Percentiles rank a stretch among this genome's conserved stretches.
These are phyloP conservation scores for Lacerta agilis DNA, from an alignment of 2,797 vertebrate genomes.

Conservation along the genomic window DNA sequence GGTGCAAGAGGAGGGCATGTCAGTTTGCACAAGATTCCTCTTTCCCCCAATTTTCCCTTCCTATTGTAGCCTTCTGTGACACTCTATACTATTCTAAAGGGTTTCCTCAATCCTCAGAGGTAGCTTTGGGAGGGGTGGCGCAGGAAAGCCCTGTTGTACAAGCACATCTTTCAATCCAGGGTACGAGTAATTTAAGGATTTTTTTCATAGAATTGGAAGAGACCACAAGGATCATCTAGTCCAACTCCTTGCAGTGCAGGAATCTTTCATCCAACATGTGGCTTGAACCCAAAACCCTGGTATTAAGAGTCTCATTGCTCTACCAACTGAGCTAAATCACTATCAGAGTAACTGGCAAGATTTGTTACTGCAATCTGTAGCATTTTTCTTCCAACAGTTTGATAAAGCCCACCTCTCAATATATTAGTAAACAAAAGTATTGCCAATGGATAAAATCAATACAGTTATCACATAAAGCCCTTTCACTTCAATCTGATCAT, in stretches of 20 bases:
- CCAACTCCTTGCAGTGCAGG: no score
- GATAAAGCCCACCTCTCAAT: conserved; percentile 21
- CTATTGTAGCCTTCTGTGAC: neutral
- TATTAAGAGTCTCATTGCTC: no score
- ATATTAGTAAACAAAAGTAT: conserved; percentile 35
- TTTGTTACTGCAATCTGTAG: conserved; percentile 34
- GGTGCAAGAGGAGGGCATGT: neutral
- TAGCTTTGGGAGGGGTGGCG: neutral
- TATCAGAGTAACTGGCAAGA: conserved; percentile 33
- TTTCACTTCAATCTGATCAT: conserved; percentile 20
- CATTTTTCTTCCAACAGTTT: neutral
- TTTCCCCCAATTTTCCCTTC: neutral
- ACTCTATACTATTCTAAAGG: neutral
- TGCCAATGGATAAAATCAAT: conserved; percentile 30
- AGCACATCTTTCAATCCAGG: neutral
- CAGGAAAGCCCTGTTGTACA: neutral
- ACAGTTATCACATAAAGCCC: conserved; percentile 44
- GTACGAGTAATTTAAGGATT: no score
- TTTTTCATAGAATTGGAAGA: no score
- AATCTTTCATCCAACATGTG: no score
- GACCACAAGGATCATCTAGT: no score
- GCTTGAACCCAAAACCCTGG: no score
- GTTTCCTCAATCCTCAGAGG: neutral
- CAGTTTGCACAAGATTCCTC: neutral
- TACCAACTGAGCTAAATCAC: no score